phyloP scores from a whole-genome alignment of 2,888 invertebrate species.

The Caenorhabditis sulstoni region DNA sequence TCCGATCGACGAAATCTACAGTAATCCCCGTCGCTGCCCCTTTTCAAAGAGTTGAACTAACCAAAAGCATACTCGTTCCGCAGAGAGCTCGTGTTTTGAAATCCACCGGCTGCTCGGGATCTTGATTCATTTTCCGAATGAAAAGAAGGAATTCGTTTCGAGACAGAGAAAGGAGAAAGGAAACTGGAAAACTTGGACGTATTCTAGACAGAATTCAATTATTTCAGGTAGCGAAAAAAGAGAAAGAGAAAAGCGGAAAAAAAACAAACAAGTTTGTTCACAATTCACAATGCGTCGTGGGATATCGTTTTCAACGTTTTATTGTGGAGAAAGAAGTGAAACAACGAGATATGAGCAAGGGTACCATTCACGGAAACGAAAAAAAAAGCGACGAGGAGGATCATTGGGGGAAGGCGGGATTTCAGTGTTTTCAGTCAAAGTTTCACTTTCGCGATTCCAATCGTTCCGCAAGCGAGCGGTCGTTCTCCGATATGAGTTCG shows the following conservation, averaged over 20 bases:
- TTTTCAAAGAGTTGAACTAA: not conserved
- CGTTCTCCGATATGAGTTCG: conserved; percentile 53
- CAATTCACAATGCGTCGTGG: not conserved
- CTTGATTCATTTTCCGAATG: no score
- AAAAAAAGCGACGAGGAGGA: conserved; percentile 23
- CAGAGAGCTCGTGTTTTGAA: not conserved
- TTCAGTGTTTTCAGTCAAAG: not conserved
- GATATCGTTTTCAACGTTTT: not conserved
- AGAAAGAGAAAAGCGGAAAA: no score
- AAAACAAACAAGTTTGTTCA: not conserved
- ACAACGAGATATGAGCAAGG: conserved; percentile 48
- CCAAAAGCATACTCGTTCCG: conserved; percentile 1
- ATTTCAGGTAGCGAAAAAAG: no score
- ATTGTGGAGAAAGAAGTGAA: not conserved
- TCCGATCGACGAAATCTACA: conserved; percentile 19
- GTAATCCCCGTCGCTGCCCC: no score
- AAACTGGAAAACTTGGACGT: no score
- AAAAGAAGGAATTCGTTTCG: no score
- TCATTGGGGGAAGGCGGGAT: not conserved
- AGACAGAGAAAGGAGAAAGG: no score
- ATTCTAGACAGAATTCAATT: no score
- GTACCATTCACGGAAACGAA: conserved; percentile 28
- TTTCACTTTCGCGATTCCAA: conserved; percentile 63
- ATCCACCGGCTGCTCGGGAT: not conserved
- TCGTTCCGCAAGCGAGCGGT: conserved; percentile 68